phyloP scores from a whole-genome alignment of 23 tunicate genomes.

The Ascidia mentula region DNA sequence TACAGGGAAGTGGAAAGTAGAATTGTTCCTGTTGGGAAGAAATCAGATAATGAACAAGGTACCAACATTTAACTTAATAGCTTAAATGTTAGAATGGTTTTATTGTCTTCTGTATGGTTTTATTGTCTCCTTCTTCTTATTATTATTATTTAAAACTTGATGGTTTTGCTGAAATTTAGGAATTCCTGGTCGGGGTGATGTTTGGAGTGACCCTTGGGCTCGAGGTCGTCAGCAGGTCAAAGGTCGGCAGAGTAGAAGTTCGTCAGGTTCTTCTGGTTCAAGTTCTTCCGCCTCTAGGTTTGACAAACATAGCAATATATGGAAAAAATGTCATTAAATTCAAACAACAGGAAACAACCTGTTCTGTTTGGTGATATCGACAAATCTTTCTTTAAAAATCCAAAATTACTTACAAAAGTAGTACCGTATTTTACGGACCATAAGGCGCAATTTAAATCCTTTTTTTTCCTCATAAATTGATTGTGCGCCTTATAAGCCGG shows the following conservation, averaged over 20 bases:
- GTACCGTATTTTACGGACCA: too few species aligned
- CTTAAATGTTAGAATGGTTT: neutral
- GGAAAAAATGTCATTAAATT: too few species aligned
- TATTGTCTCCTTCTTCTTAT: too few species aligned
- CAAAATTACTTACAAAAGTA: too few species aligned
- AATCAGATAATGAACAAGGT: neutral
- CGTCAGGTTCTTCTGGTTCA: constrained; percentile 33
- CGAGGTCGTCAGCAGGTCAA: constrained; percentile 61
- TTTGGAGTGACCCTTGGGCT: constrained; percentile 91
- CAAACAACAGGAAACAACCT: too few species aligned
- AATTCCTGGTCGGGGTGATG: constrained; percentile 36
- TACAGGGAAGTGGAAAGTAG: constrained; percentile 42
- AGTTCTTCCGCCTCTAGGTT: constrained; percentile 52
- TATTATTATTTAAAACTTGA: neutral
- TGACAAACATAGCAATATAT: too few species aligned
- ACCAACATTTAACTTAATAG: neutral
- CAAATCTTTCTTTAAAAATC: neutral
- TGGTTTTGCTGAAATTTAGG: neutral
- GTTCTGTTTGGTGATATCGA: too few species aligned
- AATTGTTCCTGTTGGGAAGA: constrained; percentile 33
- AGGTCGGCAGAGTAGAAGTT: constrained; percentile 31
- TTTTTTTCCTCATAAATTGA: too few species aligned
- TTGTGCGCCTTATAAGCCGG: too few species aligned
- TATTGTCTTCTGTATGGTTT: neutral
- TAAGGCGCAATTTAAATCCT: too few species aligned